These are phyloP conservation scores for Shargacucullia verbasci DNA, from an alignment of 2,888 invertebrate genomes.

Conservation along the genomic window DNA sequence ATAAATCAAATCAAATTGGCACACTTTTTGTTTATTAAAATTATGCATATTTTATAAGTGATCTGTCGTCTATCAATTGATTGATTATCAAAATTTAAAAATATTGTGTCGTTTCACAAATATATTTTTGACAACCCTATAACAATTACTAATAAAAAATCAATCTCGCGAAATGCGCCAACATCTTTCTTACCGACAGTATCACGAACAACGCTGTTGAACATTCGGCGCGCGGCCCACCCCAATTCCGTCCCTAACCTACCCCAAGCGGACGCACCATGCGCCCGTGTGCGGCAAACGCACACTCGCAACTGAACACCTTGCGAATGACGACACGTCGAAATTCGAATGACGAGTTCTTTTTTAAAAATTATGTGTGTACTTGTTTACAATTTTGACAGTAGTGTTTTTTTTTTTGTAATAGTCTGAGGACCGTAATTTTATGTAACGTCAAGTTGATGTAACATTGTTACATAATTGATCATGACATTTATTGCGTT, in stretches of 20 bases:
- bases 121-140: slow-evolving; percentile 1
- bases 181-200: slow-evolving; percentile 59
- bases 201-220: slow-evolving; percentile 83
- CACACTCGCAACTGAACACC: slow-evolving; percentile 53
- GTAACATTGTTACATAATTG: slow-evolving; percentile 27
- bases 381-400: slow-evolving; percentile 50
- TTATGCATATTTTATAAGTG: too few species aligned
- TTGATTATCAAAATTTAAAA: too few species aligned
- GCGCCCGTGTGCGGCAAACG: slow-evolving; percentile 53
- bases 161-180: slow-evolving; percentile 33
- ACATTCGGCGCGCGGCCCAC: slow-evolving; percentile 82
- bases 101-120: too few species aligned
- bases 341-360: slow-evolving; percentile 47
- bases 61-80: too few species aligned
- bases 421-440: slow-evolving; percentile 41
- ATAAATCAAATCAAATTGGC: too few species aligned
- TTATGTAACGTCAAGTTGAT: slow-evolving; percentile 9
- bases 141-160: neutral
- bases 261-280: slow-evolving; percentile 75
- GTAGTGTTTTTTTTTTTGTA: slow-evolving; percentile 29
- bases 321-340: slow-evolving; percentile 54
- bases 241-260: slow-evolving; percentile 85
- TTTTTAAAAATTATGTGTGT: slow-evolving; percentile 40
- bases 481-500: slow-evolving; percentile 30
- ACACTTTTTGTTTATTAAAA: too few species aligned